Conservation (phyloP, 2,888 invertebrate species). For the Oxyscelio sp. region DNA sequence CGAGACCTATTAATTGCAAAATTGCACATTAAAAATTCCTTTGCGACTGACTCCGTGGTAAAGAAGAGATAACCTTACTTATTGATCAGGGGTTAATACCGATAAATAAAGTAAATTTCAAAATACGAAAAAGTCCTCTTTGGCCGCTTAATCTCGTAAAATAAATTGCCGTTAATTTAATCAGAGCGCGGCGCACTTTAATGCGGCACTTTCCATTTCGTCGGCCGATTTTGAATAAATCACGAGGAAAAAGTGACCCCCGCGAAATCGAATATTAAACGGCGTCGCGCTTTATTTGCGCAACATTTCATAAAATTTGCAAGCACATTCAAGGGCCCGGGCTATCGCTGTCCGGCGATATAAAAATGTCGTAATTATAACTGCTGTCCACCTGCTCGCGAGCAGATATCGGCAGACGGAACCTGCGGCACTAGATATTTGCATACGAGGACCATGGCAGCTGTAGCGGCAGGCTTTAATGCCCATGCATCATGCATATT, state of each 20-base stretch:
- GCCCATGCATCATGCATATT: constrained; percentile 88
- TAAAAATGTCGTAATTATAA: constrained; percentile 83
- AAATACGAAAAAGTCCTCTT: too few species aligned
- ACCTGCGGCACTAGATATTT: constrained; percentile 83
- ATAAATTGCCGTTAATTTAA: constrained; percentile 29
- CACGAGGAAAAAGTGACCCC: constrained; percentile 21
- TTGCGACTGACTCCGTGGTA: too few species aligned
- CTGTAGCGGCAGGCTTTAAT: constrained; percentile 85
- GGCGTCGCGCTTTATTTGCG: constrained; percentile 42
- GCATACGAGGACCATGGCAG: constrained; percentile 85
- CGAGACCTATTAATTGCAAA: too few species aligned
- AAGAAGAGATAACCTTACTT: too few species aligned
- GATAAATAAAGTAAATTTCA: too few species aligned
- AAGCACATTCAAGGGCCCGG: constrained; percentile 36
- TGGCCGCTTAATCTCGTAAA: constrained; percentile 11
- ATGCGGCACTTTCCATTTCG: constrained; percentile 61
- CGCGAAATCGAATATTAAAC: constrained; percentile 59
- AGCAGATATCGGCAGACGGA: constrained; percentile 78
- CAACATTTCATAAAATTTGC: constrained; percentile 62
- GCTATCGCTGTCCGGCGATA: constrained; percentile 52
- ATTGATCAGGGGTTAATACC: too few species aligned
- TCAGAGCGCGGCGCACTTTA: constrained; percentile 24
- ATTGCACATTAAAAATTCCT: too few species aligned
- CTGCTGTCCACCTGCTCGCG: constrained; percentile 76
- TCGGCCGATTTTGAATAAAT: constrained; percentile 49